Base-by-base conservation (phyloP, 2,113 vertebrate genomes). In the Oncorhynchus keta region DNA sequence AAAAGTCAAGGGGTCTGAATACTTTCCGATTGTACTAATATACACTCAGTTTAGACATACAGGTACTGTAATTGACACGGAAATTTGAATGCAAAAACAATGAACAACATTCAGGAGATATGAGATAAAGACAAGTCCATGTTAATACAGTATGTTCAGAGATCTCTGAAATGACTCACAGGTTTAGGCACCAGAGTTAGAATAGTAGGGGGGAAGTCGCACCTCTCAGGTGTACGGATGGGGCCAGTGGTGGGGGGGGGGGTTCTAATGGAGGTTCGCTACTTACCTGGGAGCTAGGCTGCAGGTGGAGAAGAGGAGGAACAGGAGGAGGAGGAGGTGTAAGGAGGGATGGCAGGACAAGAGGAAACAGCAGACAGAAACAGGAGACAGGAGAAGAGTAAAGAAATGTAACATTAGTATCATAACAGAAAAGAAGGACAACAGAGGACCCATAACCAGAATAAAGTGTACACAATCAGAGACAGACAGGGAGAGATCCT, bases 281-380 rank as follows among this genome's bases (percentile, higher is more conserved):
- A 84, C 91, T 89, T 93, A 98, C 96, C 95, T 97, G 86, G 96
- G 93, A 92, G 95, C 94, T 92, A 98, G 94, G 94, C 96, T 98
- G 94, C 84, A 94, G 94, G 93, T 79, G 91, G 92, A 82, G 88
- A 88, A 93, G 73, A 84, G 79, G 39, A 93, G 88, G 82, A 81
- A 83, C 7, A 65, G 8, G 39, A 93, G 88, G 82, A 87, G 91
- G 88, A 93, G 81, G 84, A 84, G 86, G 39, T 45, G 39, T 45
- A 45, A 45, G 39, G 81, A 87, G 84, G 68, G 49, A 68, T 75
- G 79, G 77, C 70, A 18, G 76, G 73, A 89, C 78, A 83, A 75
- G 78, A 81, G 76, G 82, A 76, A 81, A 78, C 78, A 77, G 87
- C 67, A 9, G 86, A 84, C 79, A 81, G 79, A 85, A 74, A 88